Conservation (phyloP, 2,113 vertebrate genomes). For the Aspidoscelis tigris region DNA sequence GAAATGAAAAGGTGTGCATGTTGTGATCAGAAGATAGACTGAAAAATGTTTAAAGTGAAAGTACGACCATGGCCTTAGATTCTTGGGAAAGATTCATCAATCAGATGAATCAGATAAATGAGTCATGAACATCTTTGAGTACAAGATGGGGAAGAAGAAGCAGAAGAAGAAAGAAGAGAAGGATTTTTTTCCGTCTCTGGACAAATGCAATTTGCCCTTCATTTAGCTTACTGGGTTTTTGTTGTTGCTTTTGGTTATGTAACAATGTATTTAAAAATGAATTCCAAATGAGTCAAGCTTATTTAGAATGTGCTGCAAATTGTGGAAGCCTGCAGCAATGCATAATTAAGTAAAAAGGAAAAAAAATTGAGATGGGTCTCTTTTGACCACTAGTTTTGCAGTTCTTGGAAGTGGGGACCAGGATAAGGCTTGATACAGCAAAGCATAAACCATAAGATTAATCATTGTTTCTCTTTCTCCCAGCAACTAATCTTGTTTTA, state of each 20-base stretch:
- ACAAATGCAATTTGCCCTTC: background rate
- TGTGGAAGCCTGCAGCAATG: background rate
- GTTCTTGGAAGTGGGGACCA: too few species aligned
- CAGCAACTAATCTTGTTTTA: background rate
- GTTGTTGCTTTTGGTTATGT: background rate
- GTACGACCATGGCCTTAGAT: too few species aligned
- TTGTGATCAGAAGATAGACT: too few species aligned
- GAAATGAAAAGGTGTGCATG: too few species aligned
- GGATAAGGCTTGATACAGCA: background rate
- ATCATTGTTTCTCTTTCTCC: background rate
- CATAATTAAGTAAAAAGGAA: background rate
- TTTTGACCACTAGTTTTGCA: background rate
- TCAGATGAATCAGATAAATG: too few species aligned
- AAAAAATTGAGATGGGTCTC: background rate
- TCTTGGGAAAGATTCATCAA: too few species aligned
- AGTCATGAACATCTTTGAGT: too few species aligned
- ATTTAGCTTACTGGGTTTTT: background rate
- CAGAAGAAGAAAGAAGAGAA: too few species aligned
- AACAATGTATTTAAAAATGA: background rate
- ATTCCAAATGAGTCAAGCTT: background rate
- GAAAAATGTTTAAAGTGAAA: too few species aligned
- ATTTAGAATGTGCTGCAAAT: background rate
- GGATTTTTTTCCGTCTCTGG: too few species aligned
- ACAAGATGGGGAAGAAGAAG: too few species aligned
- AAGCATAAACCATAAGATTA: background rate